Evolutionary conservation across 2,113 vertebrate genomes (phyloP).

Genomic region (Pomatorhinus ruficollis): DNA sequence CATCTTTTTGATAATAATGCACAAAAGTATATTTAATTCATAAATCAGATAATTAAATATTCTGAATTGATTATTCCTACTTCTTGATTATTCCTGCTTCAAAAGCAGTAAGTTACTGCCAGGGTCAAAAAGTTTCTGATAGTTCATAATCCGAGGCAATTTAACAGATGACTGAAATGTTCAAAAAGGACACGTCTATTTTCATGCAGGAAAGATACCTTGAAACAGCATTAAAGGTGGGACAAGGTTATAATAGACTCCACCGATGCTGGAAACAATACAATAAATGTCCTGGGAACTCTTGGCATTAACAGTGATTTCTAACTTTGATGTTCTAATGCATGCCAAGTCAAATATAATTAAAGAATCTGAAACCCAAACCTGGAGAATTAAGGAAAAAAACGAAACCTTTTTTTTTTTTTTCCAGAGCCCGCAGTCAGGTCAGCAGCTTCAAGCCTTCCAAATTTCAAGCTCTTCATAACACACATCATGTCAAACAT

Average conservation of each 20-base stretch:
- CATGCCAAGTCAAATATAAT: background rate
- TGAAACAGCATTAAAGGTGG: background rate
- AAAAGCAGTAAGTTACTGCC: background rate
- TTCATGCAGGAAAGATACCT: background rate
- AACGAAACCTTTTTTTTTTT: rapidly evolving
- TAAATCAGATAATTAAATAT: background rate
- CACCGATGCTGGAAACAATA: background rate
- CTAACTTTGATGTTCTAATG: background rate
- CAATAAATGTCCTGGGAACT: background rate
- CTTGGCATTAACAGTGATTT: background rate
- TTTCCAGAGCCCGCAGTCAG: background rate
- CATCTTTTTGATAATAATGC: background rate
- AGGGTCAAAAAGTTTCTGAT: background rate
- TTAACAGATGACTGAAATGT: background rate
- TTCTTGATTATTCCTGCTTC: background rate
- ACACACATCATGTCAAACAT: background rate
- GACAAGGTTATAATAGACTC: background rate
- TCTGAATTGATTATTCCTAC: background rate
- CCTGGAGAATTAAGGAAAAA: background rate
- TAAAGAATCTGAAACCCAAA: background rate
- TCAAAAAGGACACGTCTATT: background rate
- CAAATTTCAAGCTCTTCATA: background rate
- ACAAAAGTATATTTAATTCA: background rate
- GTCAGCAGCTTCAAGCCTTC: background rate
- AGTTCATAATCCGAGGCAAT: background rate